Evolutionary conservation across 1,140 invertebrate species (phyloP).

Genomic region (Drosophila cardini): DNA sequence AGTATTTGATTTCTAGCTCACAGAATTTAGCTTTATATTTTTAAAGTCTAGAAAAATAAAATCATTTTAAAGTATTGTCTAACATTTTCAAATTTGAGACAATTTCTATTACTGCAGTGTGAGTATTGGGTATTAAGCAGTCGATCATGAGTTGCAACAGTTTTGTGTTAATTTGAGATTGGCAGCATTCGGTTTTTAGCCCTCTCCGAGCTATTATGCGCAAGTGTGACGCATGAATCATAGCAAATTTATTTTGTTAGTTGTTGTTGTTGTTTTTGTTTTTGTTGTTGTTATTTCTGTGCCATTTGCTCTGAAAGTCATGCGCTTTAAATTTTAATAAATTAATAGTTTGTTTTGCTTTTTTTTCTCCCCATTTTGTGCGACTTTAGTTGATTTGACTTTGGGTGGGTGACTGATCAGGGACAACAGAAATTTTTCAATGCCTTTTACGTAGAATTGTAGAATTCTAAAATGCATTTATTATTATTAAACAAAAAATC

Average conservation of each 20-base stretch:
- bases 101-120: slow-evolving; percentile 8
- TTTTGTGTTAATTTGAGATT: slow-evolving; percentile 28
- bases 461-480: slow-evolving; percentile 17
- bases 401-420: slow-evolving; percentile 59
- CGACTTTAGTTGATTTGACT: slow-evolving; percentile 29
- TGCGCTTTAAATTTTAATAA: slow-evolving; percentile 80
- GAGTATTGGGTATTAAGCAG: slow-evolving; percentile 31
- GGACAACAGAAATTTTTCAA: slow-evolving; percentile 18
- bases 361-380: background rate
- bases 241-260: slow-evolving; percentile 47
- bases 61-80: too few species aligned
- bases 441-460: slow-evolving; percentile 8
- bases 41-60: too few species aligned
- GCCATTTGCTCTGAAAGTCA: slow-evolving; percentile 71
- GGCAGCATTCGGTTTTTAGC: slow-evolving; percentile 24
- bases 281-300: slow-evolving; percentile 44
- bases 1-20: too few species aligned
- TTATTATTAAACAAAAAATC: background rate
- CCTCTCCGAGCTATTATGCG: slow-evolving; percentile 70
- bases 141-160: slow-evolving; percentile 22
- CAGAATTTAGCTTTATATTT: too few species aligned
- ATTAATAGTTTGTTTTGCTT: slow-evolving; percentile 63
- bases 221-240: slow-evolving; percentile 79
- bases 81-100: too few species aligned
- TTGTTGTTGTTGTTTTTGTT: slow-evolving; percentile 32